A percentile compares a stretch with the other conserved stretches of the same genome.
These are phyloP conservation scores for Oncorhynchus gorbuscha DNA, from an alignment of 2,113 vertebrate genomes.

Conservation along the genomic window DNA sequence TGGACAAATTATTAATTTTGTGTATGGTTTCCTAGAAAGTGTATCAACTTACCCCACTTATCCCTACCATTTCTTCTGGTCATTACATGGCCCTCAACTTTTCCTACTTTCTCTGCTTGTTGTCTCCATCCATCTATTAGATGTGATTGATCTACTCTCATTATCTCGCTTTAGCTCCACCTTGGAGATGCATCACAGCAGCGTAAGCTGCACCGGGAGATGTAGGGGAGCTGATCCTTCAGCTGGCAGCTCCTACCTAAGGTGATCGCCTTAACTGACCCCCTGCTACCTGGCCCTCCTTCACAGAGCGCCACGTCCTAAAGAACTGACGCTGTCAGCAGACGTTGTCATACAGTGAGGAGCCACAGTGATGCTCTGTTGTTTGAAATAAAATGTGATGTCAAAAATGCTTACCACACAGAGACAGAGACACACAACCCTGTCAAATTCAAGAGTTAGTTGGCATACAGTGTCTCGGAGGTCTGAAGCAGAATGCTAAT, in stretches of 20 bases:
- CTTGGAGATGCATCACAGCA: not conserved
- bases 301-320: constrained; percentile 26
- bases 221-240: constrained; percentile 15
- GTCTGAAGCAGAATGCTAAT: constrained; percentile 52
- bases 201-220: constrained; percentile 17
- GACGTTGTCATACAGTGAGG: constrained; percentile 47
- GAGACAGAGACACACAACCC: constrained; percentile 30
- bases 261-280: constrained; percentile 21
- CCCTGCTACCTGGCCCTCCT: not conserved
- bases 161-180: not conserved
- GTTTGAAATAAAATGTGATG: constrained; percentile 54
- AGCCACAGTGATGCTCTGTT: constrained; percentile 38
- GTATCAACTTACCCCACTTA: too few species aligned
- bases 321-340: constrained; percentile 48
- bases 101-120: not conserved
- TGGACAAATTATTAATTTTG: too few species aligned
- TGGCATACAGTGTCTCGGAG: constrained; percentile 40
- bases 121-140: not conserved
- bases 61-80: too few species aligned
- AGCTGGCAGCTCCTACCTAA: constrained; percentile 26
- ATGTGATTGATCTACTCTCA: not conserved
- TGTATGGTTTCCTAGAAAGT: too few species aligned
- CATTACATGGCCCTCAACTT: too few species aligned
- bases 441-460: constrained; percentile 46
- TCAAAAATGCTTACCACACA: constrained; percentile 42